These are phyloP conservation scores for Engraulis encrasicolus DNA, from an alignment of 2,113 vertebrate species.

Conservation along the genomic window DNA sequence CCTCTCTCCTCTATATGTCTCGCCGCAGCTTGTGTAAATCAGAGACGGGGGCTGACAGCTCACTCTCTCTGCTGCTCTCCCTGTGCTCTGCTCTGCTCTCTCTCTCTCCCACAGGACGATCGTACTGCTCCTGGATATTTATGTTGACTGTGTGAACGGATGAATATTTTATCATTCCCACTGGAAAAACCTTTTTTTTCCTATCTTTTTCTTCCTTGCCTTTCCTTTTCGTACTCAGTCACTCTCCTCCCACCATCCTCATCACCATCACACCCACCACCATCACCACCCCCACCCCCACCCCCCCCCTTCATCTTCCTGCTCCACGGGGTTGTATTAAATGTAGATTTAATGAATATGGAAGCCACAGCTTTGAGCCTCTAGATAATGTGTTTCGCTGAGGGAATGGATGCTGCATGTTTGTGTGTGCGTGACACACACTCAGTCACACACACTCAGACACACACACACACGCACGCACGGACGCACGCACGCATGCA, in stretches of 20 bases:
- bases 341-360: constrained; percentile 15
- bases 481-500: background rate
- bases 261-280: constrained; percentile 14
- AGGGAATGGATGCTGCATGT: background rate
- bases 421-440: background rate
- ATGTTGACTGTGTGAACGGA: constrained; percentile 63
- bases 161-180: constrained; percentile 23
- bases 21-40: constrained; percentile 67
- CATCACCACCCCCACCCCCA: constrained; percentile 36
- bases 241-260: constrained; percentile 3
- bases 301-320: background rate
- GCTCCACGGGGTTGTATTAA: background rate
- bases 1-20: background rate
- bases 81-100: too few species aligned
- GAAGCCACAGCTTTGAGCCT: background rate
- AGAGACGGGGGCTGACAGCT: constrained; percentile 56
- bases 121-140: constrained; percentile 60
- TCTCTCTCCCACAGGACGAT: constrained; percentile 46
- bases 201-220: background rate
- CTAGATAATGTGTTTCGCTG: background rate
- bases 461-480: background rate
- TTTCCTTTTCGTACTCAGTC: background rate
- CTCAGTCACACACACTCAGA: background rate
- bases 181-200: background rate
- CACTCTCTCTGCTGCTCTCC: constrained; percentile 44